Evolutionary conservation across 2,113 vertebrate species (phyloP), one percentile per base, ranked within the genome.

Genomic region (Otus sunia): DNA sequence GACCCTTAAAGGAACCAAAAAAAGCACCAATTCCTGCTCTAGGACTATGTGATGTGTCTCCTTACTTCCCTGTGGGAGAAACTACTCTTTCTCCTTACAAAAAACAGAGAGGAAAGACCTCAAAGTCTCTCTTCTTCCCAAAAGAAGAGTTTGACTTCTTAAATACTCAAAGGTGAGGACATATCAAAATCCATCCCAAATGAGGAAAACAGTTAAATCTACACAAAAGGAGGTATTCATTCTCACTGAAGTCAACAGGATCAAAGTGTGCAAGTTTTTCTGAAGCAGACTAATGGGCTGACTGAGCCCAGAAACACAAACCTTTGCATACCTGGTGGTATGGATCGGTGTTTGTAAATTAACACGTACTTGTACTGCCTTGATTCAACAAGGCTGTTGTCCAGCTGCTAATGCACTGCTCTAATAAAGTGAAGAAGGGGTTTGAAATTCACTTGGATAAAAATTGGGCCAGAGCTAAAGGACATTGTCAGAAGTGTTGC

Each of bases 241-340:
- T 76, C 53, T 66, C 50, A 62, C 45, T 53, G 32, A 83, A 92
- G 39, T 41, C 1, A 3, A 53, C 7, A 43, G 58, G 37, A 87
- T 43, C 19, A 34, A 85, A 49, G 39, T 1, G 6, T 16, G 20
- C 45, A 62, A 37, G 67, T n/a, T 78, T 75, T 45, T 56, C 58
- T 62, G 39, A 81, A 23, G 47, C 0, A 32, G 62, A 11, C 27
- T 53, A 55, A 36, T 0, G 6, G n/a, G 17, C 37, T 0, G 0
- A 22, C 10, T 0, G 5, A 86, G 74, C n/a, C 59, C 45, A 76
- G 39, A 95, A 80, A 58, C 8, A 45, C 32, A 72, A 56, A 74
- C 30, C 3, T 45, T 36, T 75, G 19, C 71, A 41, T 27, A 43
- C 2, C 23, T 52, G 19, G 34, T 39, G 23, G 23, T 32, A 64